Conservation (phyloP, 1,140 invertebrate species). For the Marisa cornuarietis region DNA sequence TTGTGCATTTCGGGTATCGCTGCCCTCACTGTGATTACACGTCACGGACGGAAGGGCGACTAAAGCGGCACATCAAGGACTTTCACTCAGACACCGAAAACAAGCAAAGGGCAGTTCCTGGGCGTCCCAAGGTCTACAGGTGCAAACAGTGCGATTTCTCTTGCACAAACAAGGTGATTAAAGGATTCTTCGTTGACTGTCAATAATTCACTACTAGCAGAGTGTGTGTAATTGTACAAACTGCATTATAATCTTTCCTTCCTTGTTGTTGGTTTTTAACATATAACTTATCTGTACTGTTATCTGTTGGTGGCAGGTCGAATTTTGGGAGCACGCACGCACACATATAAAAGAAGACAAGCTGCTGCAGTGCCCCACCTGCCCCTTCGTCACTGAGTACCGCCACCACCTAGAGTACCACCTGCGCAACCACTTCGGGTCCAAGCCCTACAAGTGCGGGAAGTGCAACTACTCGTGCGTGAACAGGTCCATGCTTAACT, state of each 20-base stretch:
- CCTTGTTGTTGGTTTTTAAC: no score
- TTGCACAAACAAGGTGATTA: conserved; percentile 78
- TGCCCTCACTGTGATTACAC: conserved; percentile 72
- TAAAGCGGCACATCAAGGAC: conserved; percentile 72
- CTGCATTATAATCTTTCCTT: not conserved
- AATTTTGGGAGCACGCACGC: conserved; percentile 91
- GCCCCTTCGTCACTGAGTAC: conserved; percentile 97
- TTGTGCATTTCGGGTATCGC: conserved; percentile 68
- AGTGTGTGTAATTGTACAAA: not conserved
- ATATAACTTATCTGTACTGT: no score
- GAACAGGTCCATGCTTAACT: conserved; percentile 99
- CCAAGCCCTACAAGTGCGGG: conserved; percentile 95
- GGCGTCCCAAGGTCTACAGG: conserved; percentile 78
- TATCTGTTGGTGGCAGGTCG: conserved; percentile 66
- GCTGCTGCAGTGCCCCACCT: conserved; percentile 88
- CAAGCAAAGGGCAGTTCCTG: conserved; percentile 75
- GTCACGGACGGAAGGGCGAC: conserved; percentile 70
- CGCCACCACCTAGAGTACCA: conserved; percentile 98
- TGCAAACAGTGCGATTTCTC: conserved; percentile 93
- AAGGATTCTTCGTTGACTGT: not conserved
- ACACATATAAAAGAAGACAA: conserved; percentile 94
- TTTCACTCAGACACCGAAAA: conserved; percentile 72
- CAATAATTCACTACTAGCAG: not conserved
- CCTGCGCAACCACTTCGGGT: conserved; percentile 91
- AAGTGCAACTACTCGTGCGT: conserved; percentile 82